phyloP scores from a whole-genome alignment of 2,888 invertebrate genomes.

The Noctua janthe region DNA sequence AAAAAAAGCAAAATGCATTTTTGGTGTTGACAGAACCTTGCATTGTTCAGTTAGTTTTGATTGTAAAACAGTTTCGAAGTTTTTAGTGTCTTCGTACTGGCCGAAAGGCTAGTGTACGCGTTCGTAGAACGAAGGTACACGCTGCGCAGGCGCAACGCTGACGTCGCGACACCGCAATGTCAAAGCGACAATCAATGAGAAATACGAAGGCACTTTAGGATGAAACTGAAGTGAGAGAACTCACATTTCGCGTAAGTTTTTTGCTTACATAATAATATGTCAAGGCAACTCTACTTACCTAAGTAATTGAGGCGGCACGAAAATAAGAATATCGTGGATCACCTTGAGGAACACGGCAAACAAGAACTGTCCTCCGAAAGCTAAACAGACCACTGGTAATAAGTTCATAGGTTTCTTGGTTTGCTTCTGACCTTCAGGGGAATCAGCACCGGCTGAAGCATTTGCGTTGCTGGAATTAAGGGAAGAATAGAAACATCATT shows the following conservation, averaged over 20 bases:
- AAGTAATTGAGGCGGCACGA: slow-evolving; percentile 64
- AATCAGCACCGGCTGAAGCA: background rate
- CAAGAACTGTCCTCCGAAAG: slow-evolving; percentile 95
- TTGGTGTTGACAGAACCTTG: background rate
- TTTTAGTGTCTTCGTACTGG: background rate
- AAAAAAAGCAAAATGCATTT: background rate
- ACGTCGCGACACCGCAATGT: too few relatives aligned
- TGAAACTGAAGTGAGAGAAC: background rate
- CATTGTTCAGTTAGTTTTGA: slow-evolving; percentile 3
- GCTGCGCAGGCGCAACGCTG: background rate
- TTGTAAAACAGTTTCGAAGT: background rate
- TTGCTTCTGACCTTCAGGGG: slow-evolving; percentile 23
- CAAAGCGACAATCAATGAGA: background rate
- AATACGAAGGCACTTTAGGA: background rate
- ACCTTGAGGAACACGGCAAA: slow-evolving; percentile 94
- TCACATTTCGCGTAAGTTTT: background rate
- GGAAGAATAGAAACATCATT: background rate
- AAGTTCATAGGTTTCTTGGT: slow-evolving; percentile 92
- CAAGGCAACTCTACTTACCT: slow-evolving; percentile 55
- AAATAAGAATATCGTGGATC: slow-evolving; percentile 71
- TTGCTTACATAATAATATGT: background rate
- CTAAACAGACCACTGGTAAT: slow-evolving; percentile 93
- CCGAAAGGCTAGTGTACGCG: background rate
- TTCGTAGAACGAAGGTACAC: background rate
- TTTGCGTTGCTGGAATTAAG: slow-evolving; percentile 36